Evolutionary conservation across 2,888 invertebrate genomes (phyloP), one percentile per base, ranked within the genome.

Genomic region (Alloplasta piceator): DNA sequence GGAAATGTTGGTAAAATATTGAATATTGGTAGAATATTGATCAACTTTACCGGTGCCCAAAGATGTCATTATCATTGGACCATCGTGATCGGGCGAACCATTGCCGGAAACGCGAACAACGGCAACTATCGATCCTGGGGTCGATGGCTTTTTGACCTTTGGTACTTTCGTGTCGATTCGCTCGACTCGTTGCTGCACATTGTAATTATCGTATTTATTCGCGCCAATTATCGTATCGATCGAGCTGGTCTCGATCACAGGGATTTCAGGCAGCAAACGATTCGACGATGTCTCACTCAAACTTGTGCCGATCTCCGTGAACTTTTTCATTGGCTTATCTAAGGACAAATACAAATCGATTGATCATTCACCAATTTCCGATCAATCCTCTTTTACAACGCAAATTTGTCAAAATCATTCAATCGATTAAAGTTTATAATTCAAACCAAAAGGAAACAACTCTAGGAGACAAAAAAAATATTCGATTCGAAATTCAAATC

Each of bases 101-200:
- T 84, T 84, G 63, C 80, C 83, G 67, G 82, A 80, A 68, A 84
- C 83, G 76, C 76, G 84, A 68, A 84, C 78, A 12, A 84, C 82
- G 48, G 84, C 80, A 71, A 84, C 76, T 55, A 84, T 78, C 46
- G 84, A 83, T 10, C 78, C 60, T 6, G 78, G 64, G 72, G 83
- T 79, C 68, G 83, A 80, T 71, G 84, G 77, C 61, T 82, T 80
- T 67, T 83, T 80, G 66, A 78, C 61, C 82, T 74, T 77, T 72
- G 78, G 73, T 71, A 71, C 68, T 77, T 73, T 77, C 72, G 68
- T 60, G 72, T 77, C 77, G 63, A 64, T 68, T 63, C 77, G 68
- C 60, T 77, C 80, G 67, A 77, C 72, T 77, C 73, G 61, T 58
- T 77, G 80, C 41, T 64, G 48, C 52, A 58, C 77, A 43, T 77